These are phyloP conservation scores for Heliconius congener DNA, from an alignment of 1,140 invertebrate genomes.

Conservation along the genomic window DNA sequence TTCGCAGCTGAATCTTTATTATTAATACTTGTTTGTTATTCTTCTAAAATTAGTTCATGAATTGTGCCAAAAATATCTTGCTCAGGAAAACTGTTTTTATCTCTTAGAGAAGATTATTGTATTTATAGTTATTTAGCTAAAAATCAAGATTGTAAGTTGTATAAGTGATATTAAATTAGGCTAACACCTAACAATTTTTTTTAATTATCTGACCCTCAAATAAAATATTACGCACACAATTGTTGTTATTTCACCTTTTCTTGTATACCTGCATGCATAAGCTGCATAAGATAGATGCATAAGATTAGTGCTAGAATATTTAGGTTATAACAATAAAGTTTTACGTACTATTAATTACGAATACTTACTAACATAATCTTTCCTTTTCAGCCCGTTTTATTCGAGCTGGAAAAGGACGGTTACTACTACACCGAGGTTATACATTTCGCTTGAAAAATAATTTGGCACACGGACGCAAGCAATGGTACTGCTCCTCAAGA, in stretches of 20 bases:
- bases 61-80: slow-evolving; percentile 48
- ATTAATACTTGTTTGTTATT: slow-evolving; percentile 27
- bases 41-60: slow-evolving; percentile 7
- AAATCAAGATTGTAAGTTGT: slow-evolving; percentile 21
- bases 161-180: slow-evolving; percentile 34
- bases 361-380: slow-evolving; percentile 44
- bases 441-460: slow-evolving; percentile 77
- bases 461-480: slow-evolving; percentile 72
- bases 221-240: slow-evolving; percentile 21
- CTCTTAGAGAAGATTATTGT: slow-evolving; percentile 37
- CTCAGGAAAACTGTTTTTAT: slow-evolving; percentile 41
- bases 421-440: slow-evolving; percentile 73
- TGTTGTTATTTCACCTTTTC: slow-evolving; percentile 26
- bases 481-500: slow-evolving; percentile 77
- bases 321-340: slow-evolving; percentile 13
- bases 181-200: slow-evolving; percentile 13
- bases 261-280: not conserved
- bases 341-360: not conserved
- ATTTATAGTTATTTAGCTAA: slow-evolving; percentile 24
- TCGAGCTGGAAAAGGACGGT: slow-evolving; percentile 72
- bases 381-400: slow-evolving; percentile 71
- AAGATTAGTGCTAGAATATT: not conserved
- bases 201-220: slow-evolving; percentile 27
- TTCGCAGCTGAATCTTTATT: slow-evolving; percentile 21
- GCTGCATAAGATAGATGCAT: not conserved